These are phyloP conservation scores for Pseudachorutes palmiensis DNA, from an alignment of 1,140 invertebrate genomes.

Conservation along the genomic window DNA sequence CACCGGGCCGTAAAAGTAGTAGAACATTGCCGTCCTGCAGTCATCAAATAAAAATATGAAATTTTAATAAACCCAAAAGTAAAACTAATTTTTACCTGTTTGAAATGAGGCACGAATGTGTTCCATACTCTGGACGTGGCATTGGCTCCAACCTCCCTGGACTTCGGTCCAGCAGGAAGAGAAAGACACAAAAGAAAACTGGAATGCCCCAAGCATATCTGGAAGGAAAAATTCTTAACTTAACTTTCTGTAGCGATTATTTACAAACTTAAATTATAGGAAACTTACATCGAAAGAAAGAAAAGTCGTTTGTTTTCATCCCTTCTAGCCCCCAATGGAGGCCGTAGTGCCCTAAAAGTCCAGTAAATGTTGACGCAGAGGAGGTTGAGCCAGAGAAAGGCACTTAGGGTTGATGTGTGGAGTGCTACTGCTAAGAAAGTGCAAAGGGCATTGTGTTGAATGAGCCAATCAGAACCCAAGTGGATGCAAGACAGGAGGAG, in stretches of 20 bases:
- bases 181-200: constrained; percentile 32
- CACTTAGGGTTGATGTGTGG: constrained; percentile 34
- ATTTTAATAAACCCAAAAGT: background rate
- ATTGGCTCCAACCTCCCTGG: constrained; percentile 32
- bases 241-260: too few relatives aligned
- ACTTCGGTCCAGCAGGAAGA: constrained; percentile 24
- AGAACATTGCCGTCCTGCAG: constrained; percentile 43
- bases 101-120: constrained; percentile 29
- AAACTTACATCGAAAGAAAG: constrained; percentile 35
- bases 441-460: constrained; percentile 13
- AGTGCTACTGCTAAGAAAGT: constrained; percentile 32
- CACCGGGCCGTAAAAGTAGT: constrained; percentile 73
- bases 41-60: too few relatives aligned
- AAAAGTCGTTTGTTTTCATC: constrained; percentile 34
- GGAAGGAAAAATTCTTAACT: constrained; percentile 3
- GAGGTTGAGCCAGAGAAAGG: constrained; percentile 37
- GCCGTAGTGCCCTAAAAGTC: constrained; percentile 31
- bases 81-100: constrained; percentile 25
- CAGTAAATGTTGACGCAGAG: constrained; percentile 37
- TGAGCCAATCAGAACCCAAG: constrained; percentile 17
- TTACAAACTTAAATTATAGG: too few relatives aligned
- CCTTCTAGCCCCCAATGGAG: constrained; percentile 28
- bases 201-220: constrained; percentile 38
- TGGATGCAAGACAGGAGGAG: constrained; percentile 25
- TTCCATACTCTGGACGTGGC: constrained; percentile 33